Evolutionary conservation across 1,140 invertebrate species (phyloP), one percentile per base, ranked within the genome.

Genomic region (Apis cerana): DNA sequence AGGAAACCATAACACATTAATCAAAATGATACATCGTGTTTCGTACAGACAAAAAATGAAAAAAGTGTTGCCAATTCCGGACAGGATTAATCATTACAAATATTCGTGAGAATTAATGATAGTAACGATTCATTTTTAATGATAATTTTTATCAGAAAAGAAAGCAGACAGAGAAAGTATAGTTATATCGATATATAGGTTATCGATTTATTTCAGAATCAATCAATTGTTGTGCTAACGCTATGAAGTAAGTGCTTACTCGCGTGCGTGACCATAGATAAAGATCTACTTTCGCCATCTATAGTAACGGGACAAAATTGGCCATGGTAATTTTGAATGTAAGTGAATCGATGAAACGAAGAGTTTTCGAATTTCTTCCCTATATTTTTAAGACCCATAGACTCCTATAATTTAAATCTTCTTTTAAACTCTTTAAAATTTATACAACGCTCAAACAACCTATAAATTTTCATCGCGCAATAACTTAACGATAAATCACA

Each of bases 51-150:
- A n/a, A 65, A 64, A 64, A 56, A 65, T 15, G 58, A 56, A 59
- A 67, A 75, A 10, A 27, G 23, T 10, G 52, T 19, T 56, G 61
- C 5, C 10, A 56, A 80, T 65, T 80, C 58, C 33, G 61, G 70
- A 75, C 79, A 75, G 33, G 27, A 19, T 4, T 4, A 68, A 79
- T 79, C 48, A 48, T 7, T 52, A 11, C 23, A 74, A 50, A 80
- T 74, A 74, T 9, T 21, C 4, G 27, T 11, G 15, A 72, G 59
- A 33, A 80, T 80, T 50, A 74, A 80, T 75, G 70, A 58, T 23
- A 9, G 13, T 12, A 17, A 4, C 23, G 61, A 52, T 56, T 10
- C 59, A 23, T 61, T 58, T 65, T 62, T 19, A 61, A 61, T 52
- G 11, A 3, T 12, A 43, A 15, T 27, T 11, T 10, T 17, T 56